Evolutionary conservation across 2,113 vertebrate species (phyloP), one percentile per base, ranked within the genome.

Genomic region (Mormoops blainvillei): DNA sequence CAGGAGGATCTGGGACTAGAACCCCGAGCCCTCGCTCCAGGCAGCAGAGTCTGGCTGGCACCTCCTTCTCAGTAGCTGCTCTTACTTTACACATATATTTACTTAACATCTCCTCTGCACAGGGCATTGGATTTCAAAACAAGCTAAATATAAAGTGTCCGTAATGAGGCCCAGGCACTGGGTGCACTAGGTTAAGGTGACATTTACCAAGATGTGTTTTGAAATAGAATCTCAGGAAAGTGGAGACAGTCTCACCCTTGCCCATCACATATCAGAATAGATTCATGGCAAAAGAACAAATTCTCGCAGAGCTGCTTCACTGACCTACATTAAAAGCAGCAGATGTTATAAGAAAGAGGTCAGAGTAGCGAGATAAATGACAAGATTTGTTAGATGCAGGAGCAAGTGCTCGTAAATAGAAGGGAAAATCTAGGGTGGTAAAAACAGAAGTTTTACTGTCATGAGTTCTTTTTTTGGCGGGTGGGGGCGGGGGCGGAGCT

Each of bases 281-380:
- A 67, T 24, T 20, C 22, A 11, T 2, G 41, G 38, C 50, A 36
- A 24, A 20, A 50, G 45, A 61, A 20, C 33, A 83, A 38, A 12
- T 78, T 71, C 87, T 18, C 31, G 48, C 73, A 43, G 45, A 95
- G 52, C 54, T 43, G 28, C 50, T 87, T 71, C 12, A 33, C 38
- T 33, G 93, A 73, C 89, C 91, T 68, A 33, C 28, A 89, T 56
- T 63, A 10, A 61, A 93, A 73, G 61, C 18, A 78, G 65, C 63
- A 80, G 58, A 20, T 0, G 0, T 71, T 88, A 68, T 38, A 22
- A 16, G 77, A 88, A 91, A 82, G 84, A 85, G 67, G 74, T 91
- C 54, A 45, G 80, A 33, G 70, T 0, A 0, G 36, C 43, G 28
- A 56, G 61, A 50, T 18, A 14, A 82, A 52, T 54, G 20, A n/a